Evolutionary conservation across 2,888 invertebrate genomes (phyloP), one percentile per base, ranked within the genome.

Genomic region (Tipula lateralis): DNA sequence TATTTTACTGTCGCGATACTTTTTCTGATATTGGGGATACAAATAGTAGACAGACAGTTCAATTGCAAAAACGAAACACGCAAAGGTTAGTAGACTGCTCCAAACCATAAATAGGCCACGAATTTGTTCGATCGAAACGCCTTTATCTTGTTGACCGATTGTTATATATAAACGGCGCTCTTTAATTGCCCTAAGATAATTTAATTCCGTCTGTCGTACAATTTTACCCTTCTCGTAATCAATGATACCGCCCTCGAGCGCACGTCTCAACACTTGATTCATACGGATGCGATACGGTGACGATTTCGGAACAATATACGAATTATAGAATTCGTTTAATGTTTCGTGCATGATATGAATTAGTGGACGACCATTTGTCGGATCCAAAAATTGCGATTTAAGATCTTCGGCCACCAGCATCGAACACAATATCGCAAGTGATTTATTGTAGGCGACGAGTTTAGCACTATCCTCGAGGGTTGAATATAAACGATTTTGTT

Each of bases 231-330:
- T 29, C 32, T 82, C 82, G 16, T 82, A 7, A 29, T 82, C 32
- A n/a, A 82, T 32, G n/a, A 82, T 82, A 4, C 82, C 82, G 9
- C 30, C 82, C 16, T 82, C 82, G 16, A 82, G n/a, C 7, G 30
- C 29, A 7, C n/a, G 30, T 16, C 29, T 29, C n/a, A 82, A 30
- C 0, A 82, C 7, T 82, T 82, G 30, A 82, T 82, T 82, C 29
- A 82, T 30, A n/a, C 82, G 82, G 7, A 30, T 13, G 5, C 32
- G 30, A 30, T 82, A 82, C 30, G 82, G 82, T 82, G 82, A 82
- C 30, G 82, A 30, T 16, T 82, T 82, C 16, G 82, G 82, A 13
- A 82, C 82, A n/a, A 82, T 82, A 82, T 82, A 82, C n/a, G 82
- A 82, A 82, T 82, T 82, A 4, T 82, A 82, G 32, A 82, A 82